These are phyloP conservation scores for Isotomurus palustris DNA, from an alignment of 2,888 invertebrate species.

Conservation along the genomic window DNA sequence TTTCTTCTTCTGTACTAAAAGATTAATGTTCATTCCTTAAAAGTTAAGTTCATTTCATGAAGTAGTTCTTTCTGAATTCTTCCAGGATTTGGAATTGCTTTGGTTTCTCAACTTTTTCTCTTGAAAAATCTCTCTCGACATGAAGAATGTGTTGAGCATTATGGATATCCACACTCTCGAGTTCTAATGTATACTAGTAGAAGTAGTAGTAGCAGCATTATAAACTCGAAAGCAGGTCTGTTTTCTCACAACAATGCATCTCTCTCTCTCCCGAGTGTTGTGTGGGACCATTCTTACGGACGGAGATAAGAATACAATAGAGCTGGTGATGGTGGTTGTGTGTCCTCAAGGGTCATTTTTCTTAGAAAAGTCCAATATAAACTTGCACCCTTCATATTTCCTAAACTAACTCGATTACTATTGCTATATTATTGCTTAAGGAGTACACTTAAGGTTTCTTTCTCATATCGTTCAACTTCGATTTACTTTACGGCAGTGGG, in stretches of 20 bases:
- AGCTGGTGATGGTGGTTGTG: too few species aligned
- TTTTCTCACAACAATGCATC: slow-evolving; percentile 2
- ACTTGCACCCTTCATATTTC: slow-evolving; percentile 32
- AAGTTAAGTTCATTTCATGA: slow-evolving; percentile 9
- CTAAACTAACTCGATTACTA: too few species aligned
- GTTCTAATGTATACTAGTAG: background rate
- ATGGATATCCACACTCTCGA: too few species aligned
- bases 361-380: slow-evolving; percentile 26
- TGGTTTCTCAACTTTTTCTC: background rate
- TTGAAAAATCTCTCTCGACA: background rate
- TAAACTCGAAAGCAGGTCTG: background rate
- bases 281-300: background rate
- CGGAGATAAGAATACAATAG: slow-evolving; percentile 1
- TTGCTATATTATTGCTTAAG: too few species aligned
- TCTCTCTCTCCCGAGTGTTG: background rate
- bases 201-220: background rate
- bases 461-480: slow-evolving; percentile 3
- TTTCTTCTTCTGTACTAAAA: background rate
- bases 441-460: too few species aligned
- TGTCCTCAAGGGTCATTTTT: slow-evolving; percentile 38
- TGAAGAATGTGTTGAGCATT: too few species aligned
- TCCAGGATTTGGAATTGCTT: background rate
- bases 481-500: background rate
- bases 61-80: background rate
- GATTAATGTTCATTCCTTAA: slow-evolving; percentile 2